Percentiles rank a stretch among this genome's conserved stretches.
These are phyloP conservation scores for Oreocharis arfaki DNA, from an alignment of 2,113 vertebrate species.

Conservation along the genomic window DNA sequence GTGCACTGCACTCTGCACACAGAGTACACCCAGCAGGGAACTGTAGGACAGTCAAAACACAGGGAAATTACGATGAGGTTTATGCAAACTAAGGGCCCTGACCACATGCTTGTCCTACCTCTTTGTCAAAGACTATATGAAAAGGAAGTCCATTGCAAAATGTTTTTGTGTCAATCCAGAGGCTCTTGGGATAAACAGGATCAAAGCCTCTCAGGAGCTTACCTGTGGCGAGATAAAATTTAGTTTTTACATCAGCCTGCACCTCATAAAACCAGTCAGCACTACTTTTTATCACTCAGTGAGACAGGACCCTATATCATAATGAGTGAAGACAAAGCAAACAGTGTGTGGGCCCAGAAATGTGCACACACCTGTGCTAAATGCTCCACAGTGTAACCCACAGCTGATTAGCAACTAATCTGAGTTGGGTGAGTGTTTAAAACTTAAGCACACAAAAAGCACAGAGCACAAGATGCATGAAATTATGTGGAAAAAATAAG, in stretches of 20 bases:
- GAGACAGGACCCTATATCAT: not conserved
- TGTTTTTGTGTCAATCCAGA: conserved; percentile 77
- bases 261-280: not conserved
- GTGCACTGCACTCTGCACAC: not conserved
- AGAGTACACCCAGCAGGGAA: not conserved
- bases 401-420: not conserved
- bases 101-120: conserved; percentile 55
- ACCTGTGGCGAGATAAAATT: conserved; percentile 45
- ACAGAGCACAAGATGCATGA: not conserved
- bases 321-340: not conserved
- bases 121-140: conserved; percentile 80
- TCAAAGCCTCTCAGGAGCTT: conserved; percentile 74
- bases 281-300: not conserved
- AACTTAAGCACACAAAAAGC: not conserved
- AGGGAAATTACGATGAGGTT: not conserved
- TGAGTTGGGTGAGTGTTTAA: not conserved
- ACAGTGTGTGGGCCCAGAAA: not conserved
- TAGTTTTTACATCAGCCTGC: not conserved
- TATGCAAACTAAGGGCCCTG: not conserved
- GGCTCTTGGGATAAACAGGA: conserved; percentile 73
- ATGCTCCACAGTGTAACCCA: not conserved
- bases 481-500: not conserved
- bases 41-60: not conserved
- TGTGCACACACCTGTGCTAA: not conserved
- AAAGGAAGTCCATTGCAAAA: conserved; percentile 82